Conservation (phyloP, 2,113 vertebrate genomes). For the human region DNA sequence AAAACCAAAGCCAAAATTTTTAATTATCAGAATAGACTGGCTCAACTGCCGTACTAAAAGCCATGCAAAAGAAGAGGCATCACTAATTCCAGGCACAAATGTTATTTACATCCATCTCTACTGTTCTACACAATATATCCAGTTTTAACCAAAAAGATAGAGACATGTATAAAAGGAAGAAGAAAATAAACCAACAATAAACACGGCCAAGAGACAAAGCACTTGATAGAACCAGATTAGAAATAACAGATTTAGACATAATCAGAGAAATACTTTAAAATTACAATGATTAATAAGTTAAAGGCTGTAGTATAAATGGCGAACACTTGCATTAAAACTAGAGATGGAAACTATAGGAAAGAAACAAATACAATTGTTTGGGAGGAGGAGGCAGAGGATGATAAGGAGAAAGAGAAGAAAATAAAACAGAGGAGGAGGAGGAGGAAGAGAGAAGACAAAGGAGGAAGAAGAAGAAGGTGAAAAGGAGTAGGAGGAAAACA, state of each 20-base stretch:
- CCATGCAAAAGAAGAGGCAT: neutral
- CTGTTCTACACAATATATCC: too few species aligned
- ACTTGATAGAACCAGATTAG: neutral
- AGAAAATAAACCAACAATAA: neutral
- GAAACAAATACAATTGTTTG: neutral
- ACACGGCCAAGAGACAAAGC: neutral
- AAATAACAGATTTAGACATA: neutral
- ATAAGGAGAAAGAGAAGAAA: neutral
- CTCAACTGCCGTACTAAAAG: neutral
- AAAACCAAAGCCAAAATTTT: neutral
- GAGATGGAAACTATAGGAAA: neutral
- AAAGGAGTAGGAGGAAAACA: neutral
- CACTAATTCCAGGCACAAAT: neutral
- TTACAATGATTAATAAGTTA: neutral
- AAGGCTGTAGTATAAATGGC: too few species aligned
- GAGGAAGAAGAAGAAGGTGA: neutral
- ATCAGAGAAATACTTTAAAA: neutral
- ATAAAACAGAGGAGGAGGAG: neutral
- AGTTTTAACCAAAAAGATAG: neutral
- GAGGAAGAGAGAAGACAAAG: neutral
- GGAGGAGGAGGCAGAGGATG: neutral
- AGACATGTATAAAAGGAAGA: neutral
- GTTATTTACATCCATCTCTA: neutral
- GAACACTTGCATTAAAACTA: neutral
- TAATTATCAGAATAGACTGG: too few species aligned